phyloP scores from a whole-genome alignment of 1,140 invertebrate species.

The Drusus annulatus region DNA sequence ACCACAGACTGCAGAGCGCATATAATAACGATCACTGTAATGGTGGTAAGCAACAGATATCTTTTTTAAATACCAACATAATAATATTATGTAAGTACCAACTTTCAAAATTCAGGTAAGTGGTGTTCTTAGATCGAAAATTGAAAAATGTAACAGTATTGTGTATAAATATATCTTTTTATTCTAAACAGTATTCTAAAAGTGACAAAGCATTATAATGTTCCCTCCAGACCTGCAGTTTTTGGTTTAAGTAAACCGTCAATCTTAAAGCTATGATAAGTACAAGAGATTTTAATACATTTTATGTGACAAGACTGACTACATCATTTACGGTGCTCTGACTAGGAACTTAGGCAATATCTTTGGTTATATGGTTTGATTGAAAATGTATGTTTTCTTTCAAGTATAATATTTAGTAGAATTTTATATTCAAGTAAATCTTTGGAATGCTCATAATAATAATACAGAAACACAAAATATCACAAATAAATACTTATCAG shows the following conservation, averaged over 20 bases:
- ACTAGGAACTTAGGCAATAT: constrained; percentile 12
- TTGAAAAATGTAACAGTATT: not conserved
- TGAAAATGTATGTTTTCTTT: not conserved
- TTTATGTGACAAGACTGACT: not conserved
- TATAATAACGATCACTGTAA: too few species aligned
- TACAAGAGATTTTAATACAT: constrained; percentile 5
- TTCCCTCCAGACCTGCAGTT: not conserved
- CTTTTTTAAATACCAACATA: too few species aligned
- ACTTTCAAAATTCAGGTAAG: too few species aligned
- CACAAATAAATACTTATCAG: not conserved
- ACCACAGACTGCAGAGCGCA: too few species aligned
- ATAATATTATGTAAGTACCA: too few species aligned
- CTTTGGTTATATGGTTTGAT: constrained; percentile 6
- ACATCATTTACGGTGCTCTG: not conserved
- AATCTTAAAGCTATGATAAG: not conserved
- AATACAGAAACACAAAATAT: constrained; percentile 14
- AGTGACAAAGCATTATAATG: not conserved
- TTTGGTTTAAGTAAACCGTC: not conserved
- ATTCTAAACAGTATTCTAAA: not conserved
- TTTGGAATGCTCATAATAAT: constrained; percentile 3
- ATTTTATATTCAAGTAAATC: constrained; percentile 9
- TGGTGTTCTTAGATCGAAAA: too few species aligned
- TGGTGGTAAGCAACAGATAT: too few species aligned
- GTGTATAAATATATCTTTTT: not conserved
- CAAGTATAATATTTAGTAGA: not conserved